Percentiles rank a stretch among this genome's conserved stretches.
phyloP scores from a whole-genome alignment of 1,140 invertebrate species.

The Lethocerus indicus region DNA sequence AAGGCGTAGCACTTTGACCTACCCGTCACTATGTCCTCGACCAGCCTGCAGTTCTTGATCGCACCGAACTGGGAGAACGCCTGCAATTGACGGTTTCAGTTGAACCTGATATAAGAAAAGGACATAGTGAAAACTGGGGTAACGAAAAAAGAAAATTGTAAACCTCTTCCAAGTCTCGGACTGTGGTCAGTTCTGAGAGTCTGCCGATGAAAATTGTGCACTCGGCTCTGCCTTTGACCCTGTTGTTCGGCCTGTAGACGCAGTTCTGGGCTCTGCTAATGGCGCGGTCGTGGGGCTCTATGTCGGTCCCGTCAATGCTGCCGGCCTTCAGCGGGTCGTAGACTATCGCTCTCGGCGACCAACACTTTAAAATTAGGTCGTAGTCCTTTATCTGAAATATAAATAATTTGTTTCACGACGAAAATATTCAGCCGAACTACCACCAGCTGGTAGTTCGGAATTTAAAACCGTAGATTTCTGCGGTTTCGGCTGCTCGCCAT shows the following conservation, averaged over 20 bases:
- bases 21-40: constrained; percentile 67
- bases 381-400: not conserved
- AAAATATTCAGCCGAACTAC: no score
- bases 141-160: not conserved
- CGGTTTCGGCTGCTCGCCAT: no score
- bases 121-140: not conserved
- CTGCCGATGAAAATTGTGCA: constrained; percentile 64
- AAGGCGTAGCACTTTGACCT: constrained; percentile 71
- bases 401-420: no score
- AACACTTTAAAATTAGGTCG: not conserved
- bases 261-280: constrained; percentile 52
- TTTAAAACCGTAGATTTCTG: no score
- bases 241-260: constrained; percentile 47
- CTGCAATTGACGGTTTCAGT: constrained; percentile 20
- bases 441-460: no score
- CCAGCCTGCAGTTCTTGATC: constrained; percentile 45
- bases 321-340: constrained; percentile 39
- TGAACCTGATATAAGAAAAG: not conserved
- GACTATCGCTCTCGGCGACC: not conserved
- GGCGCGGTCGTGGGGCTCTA: constrained; percentile 61
- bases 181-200: constrained; percentile 50
- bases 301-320: constrained; percentile 73
- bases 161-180: constrained; percentile 26
- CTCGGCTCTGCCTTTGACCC: constrained; percentile 46
- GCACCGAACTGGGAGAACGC: constrained; percentile 49